These are phyloP conservation scores for Fulica atra DNA, from an alignment of 2,113 vertebrate species.

Conservation along the genomic window DNA sequence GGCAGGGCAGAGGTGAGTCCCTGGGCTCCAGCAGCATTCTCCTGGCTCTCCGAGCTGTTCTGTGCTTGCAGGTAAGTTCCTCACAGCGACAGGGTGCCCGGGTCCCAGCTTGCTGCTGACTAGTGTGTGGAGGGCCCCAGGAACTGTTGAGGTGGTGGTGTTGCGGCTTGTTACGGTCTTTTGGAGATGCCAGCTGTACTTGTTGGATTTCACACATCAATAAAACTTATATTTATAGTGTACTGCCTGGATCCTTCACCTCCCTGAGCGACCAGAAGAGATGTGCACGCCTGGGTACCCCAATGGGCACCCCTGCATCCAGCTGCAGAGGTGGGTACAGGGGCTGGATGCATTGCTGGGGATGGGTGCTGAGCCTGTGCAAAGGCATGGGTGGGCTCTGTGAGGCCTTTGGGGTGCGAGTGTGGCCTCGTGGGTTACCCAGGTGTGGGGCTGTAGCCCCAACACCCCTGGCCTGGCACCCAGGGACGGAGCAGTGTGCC, in stretches of 20 bases:
- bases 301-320: fast-evolving
- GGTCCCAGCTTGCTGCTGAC: not conserved
- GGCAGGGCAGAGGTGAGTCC: not conserved
- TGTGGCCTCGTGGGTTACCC: fast-evolving
- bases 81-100: not conserved
- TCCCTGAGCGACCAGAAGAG: not conserved
- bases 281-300: fast-evolving
- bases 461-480: not conserved
- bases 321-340: not conserved
- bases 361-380: fast-evolving
- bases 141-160: not conserved
- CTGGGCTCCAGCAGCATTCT: not conserved
- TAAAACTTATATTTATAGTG: conserved; percentile 84
- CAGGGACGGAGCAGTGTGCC: fast-evolving
- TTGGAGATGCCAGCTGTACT: conserved; percentile 62
- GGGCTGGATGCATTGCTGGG: not conserved
- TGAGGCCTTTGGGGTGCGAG: not conserved
- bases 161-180: not conserved
- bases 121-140: not conserved
- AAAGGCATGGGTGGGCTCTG: not conserved
- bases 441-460: fast-evolving
- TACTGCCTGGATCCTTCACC: not conserved
- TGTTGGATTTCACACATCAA: conserved; percentile 78
- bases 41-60: not conserved
- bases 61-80: not conserved